A percentile compares a stretch with the other conserved stretches of the same genome.
Conservation (phyloP, 92 coral and sea anemone species). For the Scolanthus callimorphus region DNA sequence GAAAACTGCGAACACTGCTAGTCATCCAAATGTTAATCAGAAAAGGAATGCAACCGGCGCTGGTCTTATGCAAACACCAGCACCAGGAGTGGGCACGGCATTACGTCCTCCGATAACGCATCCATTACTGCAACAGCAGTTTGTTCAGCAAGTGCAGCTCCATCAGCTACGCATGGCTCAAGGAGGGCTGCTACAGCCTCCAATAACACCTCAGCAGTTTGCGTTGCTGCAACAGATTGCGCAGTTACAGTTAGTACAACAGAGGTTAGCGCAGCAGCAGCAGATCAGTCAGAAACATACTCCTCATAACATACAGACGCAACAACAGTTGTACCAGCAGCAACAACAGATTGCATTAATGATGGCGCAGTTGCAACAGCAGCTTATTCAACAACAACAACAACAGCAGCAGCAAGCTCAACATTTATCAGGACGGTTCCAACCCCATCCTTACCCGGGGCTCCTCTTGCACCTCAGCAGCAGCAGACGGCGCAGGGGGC, state of each 20-base stretch:
- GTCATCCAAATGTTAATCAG: conserved; percentile 22
- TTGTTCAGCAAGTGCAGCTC: conserved; percentile 83
- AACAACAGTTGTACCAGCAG: conserved; percentile 83
- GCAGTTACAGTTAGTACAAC: conserved; percentile 87
- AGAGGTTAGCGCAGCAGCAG: conserved; percentile 90
- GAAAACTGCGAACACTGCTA: conserved; percentile 29
- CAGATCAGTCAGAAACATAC: conserved; percentile 79
- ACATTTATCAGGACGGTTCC: conserved; percentile 40
- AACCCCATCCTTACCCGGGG: conserved; percentile 42
- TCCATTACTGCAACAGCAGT: conserved; percentile 72
- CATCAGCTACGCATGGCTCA: conserved; percentile 95
- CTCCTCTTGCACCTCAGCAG: conserved; percentile 38
- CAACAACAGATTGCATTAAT: conserved; percentile 92
- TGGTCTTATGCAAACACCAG: conserved; percentile 42
- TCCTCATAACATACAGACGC: conserved; percentile 68
- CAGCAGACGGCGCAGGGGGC: conserved; percentile 23
- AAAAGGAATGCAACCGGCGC: conserved; percentile 23
- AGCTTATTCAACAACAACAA: conserved; percentile 78
- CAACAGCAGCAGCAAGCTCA: no score
- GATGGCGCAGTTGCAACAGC: conserved; percentile 95
- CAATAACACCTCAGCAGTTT: conserved; percentile 80
- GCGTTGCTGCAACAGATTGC: conserved; percentile 87
- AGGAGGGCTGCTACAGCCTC: conserved; percentile 87
- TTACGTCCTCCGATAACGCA: conserved; percentile 68
- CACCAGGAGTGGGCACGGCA: conserved; percentile 61